A percentile compares a stretch with the other conserved stretches of the same genome.
Conservation (phyloP, 2,888 invertebrate species). For the Odontocerum albicorne region DNA sequence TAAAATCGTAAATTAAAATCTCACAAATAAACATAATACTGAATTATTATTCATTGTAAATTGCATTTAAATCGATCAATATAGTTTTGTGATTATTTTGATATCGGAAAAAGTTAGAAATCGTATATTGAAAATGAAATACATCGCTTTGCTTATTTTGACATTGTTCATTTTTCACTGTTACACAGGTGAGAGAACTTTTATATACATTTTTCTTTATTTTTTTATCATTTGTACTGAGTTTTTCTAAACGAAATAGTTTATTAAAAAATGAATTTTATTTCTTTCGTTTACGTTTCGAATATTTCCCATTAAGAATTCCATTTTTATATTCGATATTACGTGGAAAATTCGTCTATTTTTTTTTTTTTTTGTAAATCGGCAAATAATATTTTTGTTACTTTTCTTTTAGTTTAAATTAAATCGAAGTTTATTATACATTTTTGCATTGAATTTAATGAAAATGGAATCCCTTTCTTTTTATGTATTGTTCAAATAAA, state of each 20-base stretch:
- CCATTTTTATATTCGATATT: too few species aligned
- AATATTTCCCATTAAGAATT: too few species aligned
- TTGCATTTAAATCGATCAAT: conserved; percentile 9
- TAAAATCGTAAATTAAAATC: conserved; percentile 9
- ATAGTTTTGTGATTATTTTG: conserved; percentile 8
- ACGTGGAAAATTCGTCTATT: too few species aligned
- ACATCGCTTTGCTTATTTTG: conserved; percentile 19
- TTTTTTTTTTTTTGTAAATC: too few species aligned
- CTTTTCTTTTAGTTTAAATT: too few species aligned
- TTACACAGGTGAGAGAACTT: conserved; percentile 12
- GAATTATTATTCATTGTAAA: conserved; percentile 12
- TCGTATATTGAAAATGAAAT: conserved; percentile 15
- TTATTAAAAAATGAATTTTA: too few species aligned
- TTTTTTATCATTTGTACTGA: not conserved
- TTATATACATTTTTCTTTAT: not conserved
- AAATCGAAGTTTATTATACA: too few species aligned
- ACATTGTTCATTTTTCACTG: conserved; percentile 15
- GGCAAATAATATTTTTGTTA: too few species aligned
- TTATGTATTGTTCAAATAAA: too few species aligned
- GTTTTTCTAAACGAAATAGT: not conserved
- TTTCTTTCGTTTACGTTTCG: too few species aligned
- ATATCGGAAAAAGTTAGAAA: conserved; percentile 2
- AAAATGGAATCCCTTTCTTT: too few species aligned
- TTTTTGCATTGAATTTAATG: too few species aligned
- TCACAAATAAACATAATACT: conserved; percentile 1